Conservation (phyloP, 2,113 vertebrate genomes). For the Mirza zaza region DNA sequence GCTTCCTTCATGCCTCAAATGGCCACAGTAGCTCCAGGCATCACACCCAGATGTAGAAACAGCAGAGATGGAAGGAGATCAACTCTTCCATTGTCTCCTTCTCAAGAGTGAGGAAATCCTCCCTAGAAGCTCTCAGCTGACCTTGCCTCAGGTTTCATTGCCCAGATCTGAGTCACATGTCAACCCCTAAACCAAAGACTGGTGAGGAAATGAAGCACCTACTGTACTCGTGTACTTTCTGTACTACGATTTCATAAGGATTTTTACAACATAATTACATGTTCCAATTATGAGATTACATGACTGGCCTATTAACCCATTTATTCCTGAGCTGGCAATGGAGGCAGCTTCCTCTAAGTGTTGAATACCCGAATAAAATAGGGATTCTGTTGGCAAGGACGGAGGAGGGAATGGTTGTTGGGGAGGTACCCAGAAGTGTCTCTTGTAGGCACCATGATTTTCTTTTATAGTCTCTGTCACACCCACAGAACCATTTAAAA, state of each 20-base stretch:
- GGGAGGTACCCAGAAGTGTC: background rate
- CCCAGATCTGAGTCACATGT: background rate
- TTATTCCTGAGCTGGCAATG: background rate
- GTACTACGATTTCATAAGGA: no score
- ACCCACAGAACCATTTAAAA: background rate
- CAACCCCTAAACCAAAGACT: background rate
- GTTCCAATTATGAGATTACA: no score
- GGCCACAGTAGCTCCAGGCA: constrained; percentile 4
- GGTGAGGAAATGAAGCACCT: background rate
- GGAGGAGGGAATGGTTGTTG: background rate
- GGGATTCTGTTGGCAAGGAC: background rate
- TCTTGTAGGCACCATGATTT: background rate
- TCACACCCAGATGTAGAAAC: background rate
- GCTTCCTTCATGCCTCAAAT: background rate
- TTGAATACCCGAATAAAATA: background rate
- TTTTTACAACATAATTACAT: no score
- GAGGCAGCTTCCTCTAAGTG: background rate
- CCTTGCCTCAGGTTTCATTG: background rate
- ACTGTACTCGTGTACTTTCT: no score
- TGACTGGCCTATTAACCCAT: background rate
- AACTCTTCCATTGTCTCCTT: background rate
- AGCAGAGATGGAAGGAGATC: background rate
- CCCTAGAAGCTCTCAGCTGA: background rate
- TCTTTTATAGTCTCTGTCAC: background rate
- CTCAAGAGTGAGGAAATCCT: background rate